Base-by-base conservation (phyloP, 2,113 vertebrate genomes). In the Malurus alboscapulatus region DNA sequence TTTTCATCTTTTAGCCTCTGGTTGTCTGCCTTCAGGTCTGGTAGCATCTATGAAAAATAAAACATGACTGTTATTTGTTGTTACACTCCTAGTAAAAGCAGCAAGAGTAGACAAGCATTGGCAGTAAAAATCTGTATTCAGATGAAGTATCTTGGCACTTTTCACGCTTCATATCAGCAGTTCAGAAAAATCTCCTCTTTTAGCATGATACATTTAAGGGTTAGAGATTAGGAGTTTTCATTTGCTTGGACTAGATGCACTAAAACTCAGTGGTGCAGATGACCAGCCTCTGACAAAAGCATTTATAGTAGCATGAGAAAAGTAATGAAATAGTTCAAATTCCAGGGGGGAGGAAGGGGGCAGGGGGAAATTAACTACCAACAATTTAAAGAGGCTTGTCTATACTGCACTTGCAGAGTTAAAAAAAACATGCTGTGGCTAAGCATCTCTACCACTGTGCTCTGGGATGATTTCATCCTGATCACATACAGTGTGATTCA, bases 1-100 rank as follows among this genome's bases (percentile, higher is more conserved):
- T 99, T 99, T 98, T 99, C 99, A 96, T 99, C 99, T 97, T 99
- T 99, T 98, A 99, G 98, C 98, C 99, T 99, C 99, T 99, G 99
- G 98, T 99, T 99, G 98, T 99, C 99, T 96, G 99, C 99, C 98
- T 99, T 99, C 98, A 99, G 98, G 97, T 99, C 99, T 97, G 99
- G 99, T 98, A 99, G 98, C 98, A 98, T 99, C 99, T 99, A 97
- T 18, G 42, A 96, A 38, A 93, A 82, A 96, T 2, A 42, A 88
- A 96, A 94, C n/a, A 65, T 1, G 14, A 77, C 6, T 5, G 92
- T 96, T 96, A 95, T 81, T 92, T 75, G 55, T 66, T 78, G 10
- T 83, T 83, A 76, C 2, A 42, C 6, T 19, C 20, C 27, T 54
- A 82, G 55, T 34, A 47, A 82, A 90, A 76, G 42, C 50, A 69